Conservation (phyloP, 1,140 invertebrate species). For the Aphidius gifuensis region DNA sequence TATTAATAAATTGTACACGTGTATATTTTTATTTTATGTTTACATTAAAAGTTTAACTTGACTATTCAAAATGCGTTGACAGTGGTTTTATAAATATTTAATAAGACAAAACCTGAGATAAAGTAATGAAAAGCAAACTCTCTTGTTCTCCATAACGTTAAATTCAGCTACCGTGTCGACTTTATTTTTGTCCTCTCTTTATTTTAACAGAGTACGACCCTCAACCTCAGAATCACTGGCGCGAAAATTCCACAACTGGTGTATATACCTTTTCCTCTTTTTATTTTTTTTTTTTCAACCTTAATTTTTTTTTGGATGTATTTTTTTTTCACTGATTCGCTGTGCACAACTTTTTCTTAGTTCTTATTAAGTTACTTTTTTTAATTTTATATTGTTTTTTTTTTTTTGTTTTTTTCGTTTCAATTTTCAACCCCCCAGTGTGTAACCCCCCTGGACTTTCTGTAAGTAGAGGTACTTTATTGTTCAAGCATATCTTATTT, state of each 20-base stretch:
- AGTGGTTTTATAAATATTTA: slow-evolving; percentile 18
- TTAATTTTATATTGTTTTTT: too few species aligned
- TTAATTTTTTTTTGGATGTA: not conserved
- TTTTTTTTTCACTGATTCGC: not conserved
- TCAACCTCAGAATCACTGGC: slow-evolving; percentile 9
- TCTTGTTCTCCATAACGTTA: slow-evolving; percentile 7
- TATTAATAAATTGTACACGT: too few species aligned
- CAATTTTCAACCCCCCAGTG: slow-evolving; percentile 3
- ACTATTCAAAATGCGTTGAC: slow-evolving; percentile 16
- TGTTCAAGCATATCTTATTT: not conserved
- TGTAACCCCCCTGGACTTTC: slow-evolving; percentile 7
- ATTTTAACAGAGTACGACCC: not conserved
- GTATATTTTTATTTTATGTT: too few species aligned
- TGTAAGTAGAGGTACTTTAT: not conserved
- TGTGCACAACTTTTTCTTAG: not conserved
- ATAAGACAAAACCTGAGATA: slow-evolving; percentile 10
- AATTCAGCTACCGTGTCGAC: slow-evolving; percentile 17
- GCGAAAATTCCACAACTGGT: not conserved
- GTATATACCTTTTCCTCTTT: not conserved
- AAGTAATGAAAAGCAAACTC: slow-evolving; percentile 17
- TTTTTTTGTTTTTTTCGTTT: not conserved
- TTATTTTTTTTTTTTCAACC: not conserved
- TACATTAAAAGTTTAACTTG: not conserved
- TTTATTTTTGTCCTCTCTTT: slow-evolving; percentile 1
- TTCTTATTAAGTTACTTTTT: too few species aligned